Evolutionary conservation across 2,888 invertebrate genomes (phyloP), one percentile per base, ranked within the genome.

Genomic region (Orthosia cruda): DNA sequence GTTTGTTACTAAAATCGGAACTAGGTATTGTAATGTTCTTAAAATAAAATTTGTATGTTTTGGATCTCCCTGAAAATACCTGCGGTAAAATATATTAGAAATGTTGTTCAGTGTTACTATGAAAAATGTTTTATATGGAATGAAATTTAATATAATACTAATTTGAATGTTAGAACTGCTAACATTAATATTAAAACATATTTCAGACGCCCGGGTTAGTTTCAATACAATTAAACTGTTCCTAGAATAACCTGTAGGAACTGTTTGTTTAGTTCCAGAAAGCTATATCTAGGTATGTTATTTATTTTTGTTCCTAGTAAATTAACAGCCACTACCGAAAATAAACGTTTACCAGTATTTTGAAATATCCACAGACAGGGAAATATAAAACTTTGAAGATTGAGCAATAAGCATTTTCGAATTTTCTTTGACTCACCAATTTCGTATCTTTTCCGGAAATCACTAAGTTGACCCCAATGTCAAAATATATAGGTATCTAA

Each of bases 1-100:
- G 63, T 75, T 59, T 64, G 15, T 26, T 62, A 7, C 70, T 65
- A 66, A 80, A 66, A 69, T 55, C n/a, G 16, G 40, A n/a, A 55
- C 40, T 49, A 26, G 15, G 47, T 47, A 23, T 12, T 12, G 20
- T 18, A 4, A 50, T 49, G 13, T n/a, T 71, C 26, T 20, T 5
- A 67, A 52, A 75, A 71, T 81, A 54, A 11, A 15, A 15, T 16
- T 62, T 55, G 26, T 54, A 52, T 62, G 0, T 7, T 47, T 4
- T 40, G 58, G 26, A 67, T 23, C 9, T 49, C 32, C 15, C 12
- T 2, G n/a, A 23, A 7, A 16, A 2, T 18, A 64, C 1, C 4
- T 45, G n/a, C 9, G n/a, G 3, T 13, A 62, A 65, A 66, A 9
- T 66, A 47, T 23, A 9, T 70, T 45, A 20, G 5, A 52, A 40